These are phyloP conservation scores for Bradypodion pumilum DNA, from an alignment of 2,797 vertebrate species.

Conservation along the genomic window DNA sequence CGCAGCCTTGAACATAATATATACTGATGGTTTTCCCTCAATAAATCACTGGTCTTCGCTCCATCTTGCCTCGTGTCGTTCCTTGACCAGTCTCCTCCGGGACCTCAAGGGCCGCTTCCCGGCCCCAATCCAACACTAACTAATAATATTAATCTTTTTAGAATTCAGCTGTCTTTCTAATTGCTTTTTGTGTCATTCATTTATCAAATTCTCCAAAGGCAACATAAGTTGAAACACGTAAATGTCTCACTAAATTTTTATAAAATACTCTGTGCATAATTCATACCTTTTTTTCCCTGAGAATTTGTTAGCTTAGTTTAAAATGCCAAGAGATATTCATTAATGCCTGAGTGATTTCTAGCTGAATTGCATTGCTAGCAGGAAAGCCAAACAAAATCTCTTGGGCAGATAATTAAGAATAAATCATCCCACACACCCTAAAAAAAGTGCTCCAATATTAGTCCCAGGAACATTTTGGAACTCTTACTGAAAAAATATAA, in stretches of 20 bases:
- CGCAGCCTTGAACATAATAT: too few relatives aligned
- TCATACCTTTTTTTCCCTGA: constrained; percentile 37
- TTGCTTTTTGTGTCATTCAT: constrained; percentile 3
- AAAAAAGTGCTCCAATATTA: constrained; percentile 23
- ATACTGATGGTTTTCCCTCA: too few relatives aligned
- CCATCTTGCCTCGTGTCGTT: too few relatives aligned
- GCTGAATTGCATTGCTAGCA: constrained; percentile 28
- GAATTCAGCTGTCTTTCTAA: background rate
- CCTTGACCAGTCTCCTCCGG: too few relatives aligned
- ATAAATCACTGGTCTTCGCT: too few relatives aligned
- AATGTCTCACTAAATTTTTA: constrained; percentile 31
- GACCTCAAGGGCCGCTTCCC: too few relatives aligned
- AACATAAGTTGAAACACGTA: constrained; percentile 18
- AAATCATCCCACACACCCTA: constrained; percentile 9
- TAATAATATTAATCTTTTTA: background rate
- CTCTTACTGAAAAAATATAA: constrained; percentile 10
- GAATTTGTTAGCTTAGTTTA: constrained; percentile 37
- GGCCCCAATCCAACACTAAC: too few relatives aligned
- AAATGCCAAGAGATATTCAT: constrained; percentile 41
- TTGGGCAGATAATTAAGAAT: constrained; percentile 29
- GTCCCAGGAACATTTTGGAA: background rate
- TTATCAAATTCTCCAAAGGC: constrained; percentile 8
- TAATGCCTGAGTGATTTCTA: constrained; percentile 29
- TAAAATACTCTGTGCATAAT: constrained; percentile 34
- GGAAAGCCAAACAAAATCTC: constrained; percentile 38